Evolutionary conservation across 1,140 invertebrate genomes (phyloP), one percentile per base, ranked within the genome.

Genomic region (Dufourea novaeangliae): DNA sequence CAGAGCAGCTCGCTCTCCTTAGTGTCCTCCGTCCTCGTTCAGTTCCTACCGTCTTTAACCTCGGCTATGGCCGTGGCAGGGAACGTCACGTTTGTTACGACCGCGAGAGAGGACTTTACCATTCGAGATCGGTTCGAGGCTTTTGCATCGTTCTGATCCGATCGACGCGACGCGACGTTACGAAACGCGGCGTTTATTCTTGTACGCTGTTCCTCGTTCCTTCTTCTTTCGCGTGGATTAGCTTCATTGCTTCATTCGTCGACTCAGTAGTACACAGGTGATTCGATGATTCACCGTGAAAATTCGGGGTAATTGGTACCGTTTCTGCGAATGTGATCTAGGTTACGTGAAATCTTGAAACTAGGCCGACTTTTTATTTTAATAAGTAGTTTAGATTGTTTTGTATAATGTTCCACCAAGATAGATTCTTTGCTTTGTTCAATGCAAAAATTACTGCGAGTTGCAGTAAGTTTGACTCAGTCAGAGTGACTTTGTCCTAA

Each of bases 141-240:
- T 64, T 79, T 83, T 79, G 82, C 70, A 41, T 59, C 66, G 34
- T 37, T 29, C 46, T 37, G 82, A 83, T 83, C 64, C 64, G 75
- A 76, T 70, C 82, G 44, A 70, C 57, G 27, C 37, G 56, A 80
- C 41, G 46, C 46, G 20, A 8, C 66, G 66, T 70, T 78, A 66
- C 81, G 79, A 69, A 71, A 78, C 67, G 46, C 39, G 34, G 52
- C 46, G 46, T 69, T 69, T 37, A 37, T 63, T 70, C 66, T 25
- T 39, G 12, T 61, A 46, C 50, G 27, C 10, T 39, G 71, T 17
- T 0, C 41, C 11, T 27, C n/a, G n/a, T n/a, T n/a, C 20, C 3
- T 34, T 7, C n/a, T 17, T 39, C 20, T 70, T 52, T 2, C 17
- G 6, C 6, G 2, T 25, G 27, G 1, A 27, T 20, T 5, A 0